A percentile compares a stretch with the other conserved stretches of the same genome.
Evolutionary conservation across 2,113 vertebrate genomes (phyloP).

Genomic region (Chrysochloris asiatica): DNA sequence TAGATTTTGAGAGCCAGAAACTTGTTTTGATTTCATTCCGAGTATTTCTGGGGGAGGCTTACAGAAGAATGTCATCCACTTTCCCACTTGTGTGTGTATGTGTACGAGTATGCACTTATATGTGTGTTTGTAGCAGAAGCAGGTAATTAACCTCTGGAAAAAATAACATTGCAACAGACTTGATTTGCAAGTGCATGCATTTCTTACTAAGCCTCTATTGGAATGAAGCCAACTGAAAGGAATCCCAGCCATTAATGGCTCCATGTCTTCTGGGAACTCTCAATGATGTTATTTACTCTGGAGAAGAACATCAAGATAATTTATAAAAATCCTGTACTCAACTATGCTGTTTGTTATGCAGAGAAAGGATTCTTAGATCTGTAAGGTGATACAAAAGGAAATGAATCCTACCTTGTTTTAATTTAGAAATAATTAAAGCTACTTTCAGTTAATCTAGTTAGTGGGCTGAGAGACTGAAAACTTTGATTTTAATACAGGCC

Average conservation of each 20-base stretch:
- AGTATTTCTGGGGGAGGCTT: slow-evolving; percentile 61
- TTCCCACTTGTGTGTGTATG: neutral
- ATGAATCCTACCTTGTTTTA: slow-evolving; percentile 38
- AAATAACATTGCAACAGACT: slow-evolving; percentile 78
- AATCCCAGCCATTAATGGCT: slow-evolving; percentile 61
- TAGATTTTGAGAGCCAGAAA: slow-evolving; percentile 52
- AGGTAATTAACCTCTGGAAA: slow-evolving; percentile 73
- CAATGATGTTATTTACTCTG: slow-evolving; percentile 52
- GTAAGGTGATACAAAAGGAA: slow-evolving; percentile 13
- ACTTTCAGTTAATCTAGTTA: neutral
- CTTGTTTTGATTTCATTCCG: slow-evolving; percentile 67
- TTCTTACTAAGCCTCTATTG: slow-evolving; percentile 61
- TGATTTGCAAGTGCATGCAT: slow-evolving; percentile 71
- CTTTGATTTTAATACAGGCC: slow-evolving; percentile 16
- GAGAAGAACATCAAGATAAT: slow-evolving; percentile 46
- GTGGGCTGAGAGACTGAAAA: neutral
- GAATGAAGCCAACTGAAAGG: slow-evolving; percentile 66
- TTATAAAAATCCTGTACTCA: slow-evolving; percentile 62
- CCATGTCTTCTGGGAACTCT: slow-evolving; percentile 61
- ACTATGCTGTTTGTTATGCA: slow-evolving; percentile 11
- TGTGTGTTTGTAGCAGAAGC: slow-evolving; percentile 5
- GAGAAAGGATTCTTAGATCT: slow-evolving; percentile 56
- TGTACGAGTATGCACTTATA: neutral
- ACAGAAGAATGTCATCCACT: slow-evolving; percentile 20
- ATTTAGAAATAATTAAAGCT: slow-evolving; percentile 47